A percentile compares a stretch with the other conserved stretches of the same genome.
These are phyloP conservation scores for Diglossa cyanea DNA, from an alignment of 2,797 vertebrate species.

Conservation along the genomic window DNA sequence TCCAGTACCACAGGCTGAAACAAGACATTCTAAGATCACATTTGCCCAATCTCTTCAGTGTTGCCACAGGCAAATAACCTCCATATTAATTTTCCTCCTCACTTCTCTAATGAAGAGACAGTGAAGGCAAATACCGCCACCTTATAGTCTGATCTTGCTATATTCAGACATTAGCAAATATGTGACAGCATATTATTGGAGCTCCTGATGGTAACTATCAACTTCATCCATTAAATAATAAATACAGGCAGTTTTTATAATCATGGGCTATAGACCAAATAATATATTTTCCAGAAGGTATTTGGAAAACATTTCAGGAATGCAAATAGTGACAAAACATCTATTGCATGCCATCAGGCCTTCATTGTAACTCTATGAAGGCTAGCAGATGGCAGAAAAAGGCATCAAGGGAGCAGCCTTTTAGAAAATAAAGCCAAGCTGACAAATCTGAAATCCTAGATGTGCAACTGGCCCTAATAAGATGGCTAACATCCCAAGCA, in stretches of 20 bases:
- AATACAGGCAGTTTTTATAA: neutral
- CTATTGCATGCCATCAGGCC: neutral
- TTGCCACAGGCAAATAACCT: neutral
- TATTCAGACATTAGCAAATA: neutral
- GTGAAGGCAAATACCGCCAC: neutral
- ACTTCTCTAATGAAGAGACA: neutral
- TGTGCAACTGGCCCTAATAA: neutral
- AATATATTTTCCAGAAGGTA: neutral
- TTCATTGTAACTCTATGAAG: neutral
- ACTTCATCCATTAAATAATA: neutral
- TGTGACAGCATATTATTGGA: neutral
- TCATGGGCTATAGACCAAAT: neutral
- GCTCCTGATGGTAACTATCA: neutral
- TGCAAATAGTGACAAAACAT: neutral
- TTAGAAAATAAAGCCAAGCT: neutral
- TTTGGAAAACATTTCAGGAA: neutral
- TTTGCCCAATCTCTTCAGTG: neutral
- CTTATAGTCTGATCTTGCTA: neutral
- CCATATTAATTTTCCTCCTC: neutral
- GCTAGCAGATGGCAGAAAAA: conserved; percentile 21
- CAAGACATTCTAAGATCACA: neutral
- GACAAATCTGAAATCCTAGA: neutral
- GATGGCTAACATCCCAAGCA: conserved; percentile 5
- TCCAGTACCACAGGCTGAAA: neutral
- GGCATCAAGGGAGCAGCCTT: neutral